phyloP scores from a whole-genome alignment of 2,113 vertebrate species.

The Craseonycteris thonglongyai region DNA sequence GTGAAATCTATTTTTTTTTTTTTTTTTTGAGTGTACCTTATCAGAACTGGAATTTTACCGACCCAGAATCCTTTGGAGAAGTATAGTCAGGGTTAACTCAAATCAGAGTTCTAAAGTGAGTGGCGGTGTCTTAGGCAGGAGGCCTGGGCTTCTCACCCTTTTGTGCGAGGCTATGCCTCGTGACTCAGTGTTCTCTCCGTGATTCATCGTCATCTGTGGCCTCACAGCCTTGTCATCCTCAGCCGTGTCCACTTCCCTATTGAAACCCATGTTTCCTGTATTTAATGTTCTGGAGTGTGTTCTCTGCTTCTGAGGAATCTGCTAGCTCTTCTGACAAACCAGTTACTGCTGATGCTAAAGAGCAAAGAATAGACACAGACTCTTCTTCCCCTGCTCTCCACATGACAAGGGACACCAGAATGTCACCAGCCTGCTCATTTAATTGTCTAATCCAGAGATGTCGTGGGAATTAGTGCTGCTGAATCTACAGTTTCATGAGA shows the following conservation, averaged over 20 bases:
- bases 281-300: background rate
- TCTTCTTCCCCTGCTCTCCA: background rate
- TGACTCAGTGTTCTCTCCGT: conserved; percentile 12
- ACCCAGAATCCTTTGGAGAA: background rate
- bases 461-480: background rate
- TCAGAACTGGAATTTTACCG: background rate
- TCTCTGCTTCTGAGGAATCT: conserved; percentile 20
- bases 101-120: background rate
- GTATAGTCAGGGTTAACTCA: background rate
- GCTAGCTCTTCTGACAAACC: background rate
- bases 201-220: conserved; percentile 44
- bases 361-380: background rate
- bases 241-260: conserved; percentile 20
- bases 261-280: conserved; percentile 42
- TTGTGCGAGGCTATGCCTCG: background rate
- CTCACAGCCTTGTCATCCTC: background rate
- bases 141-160: background rate
- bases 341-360: background rate
- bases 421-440: background rate
- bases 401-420: background rate
- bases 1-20: background rate
- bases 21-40: background rate
- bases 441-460: background rate
- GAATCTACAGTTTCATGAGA: background rate
- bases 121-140: background rate